phyloP scores from a whole-genome alignment of 1,140 invertebrate species.

The Acromyrmex charruanus region DNA sequence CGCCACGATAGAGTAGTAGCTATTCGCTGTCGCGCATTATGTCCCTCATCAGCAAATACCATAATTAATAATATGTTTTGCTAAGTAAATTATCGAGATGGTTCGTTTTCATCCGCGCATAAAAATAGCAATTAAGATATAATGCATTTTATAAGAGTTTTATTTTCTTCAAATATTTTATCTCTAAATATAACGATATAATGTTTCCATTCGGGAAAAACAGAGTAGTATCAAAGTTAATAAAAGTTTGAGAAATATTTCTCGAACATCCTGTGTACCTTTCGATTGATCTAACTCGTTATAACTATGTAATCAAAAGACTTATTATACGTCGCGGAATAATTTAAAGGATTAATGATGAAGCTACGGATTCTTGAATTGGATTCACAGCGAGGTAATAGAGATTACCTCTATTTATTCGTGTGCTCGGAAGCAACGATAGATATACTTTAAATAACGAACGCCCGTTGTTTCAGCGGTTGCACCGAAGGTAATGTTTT shows the following conservation, averaged over 20 bases:
- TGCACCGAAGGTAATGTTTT: conserved; percentile 14
- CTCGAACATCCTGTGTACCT: not conserved
- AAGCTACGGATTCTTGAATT: not conserved
- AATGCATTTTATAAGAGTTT: not conserved
- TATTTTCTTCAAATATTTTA: not conserved
- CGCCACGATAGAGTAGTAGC: not conserved
- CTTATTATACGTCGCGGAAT: not conserved
- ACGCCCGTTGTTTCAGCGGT: conserved; percentile 33
- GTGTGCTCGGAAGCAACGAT: not conserved
- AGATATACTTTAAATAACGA: conserved; percentile 27
- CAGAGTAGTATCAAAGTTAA: not conserved
- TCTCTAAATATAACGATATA: not conserved
- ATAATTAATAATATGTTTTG: conserved; percentile 8
- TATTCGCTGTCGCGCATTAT: not conserved
- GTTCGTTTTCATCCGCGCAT: not conserved
- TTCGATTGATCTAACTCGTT: not conserved
- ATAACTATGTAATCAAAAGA: not conserved
- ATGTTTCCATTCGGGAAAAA: not conserved
- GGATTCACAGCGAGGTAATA: not conserved
- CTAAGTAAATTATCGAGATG: not conserved
- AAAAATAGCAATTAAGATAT: not conserved
- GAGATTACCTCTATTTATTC: conserved; percentile 7
- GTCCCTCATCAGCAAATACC: not conserved
- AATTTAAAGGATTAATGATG: conserved; percentile 36
- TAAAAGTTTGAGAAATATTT: not conserved